These are phyloP conservation scores for Cyclopterus lumpus DNA, from an alignment of 2,797 vertebrate genomes.

Conservation along the genomic window DNA sequence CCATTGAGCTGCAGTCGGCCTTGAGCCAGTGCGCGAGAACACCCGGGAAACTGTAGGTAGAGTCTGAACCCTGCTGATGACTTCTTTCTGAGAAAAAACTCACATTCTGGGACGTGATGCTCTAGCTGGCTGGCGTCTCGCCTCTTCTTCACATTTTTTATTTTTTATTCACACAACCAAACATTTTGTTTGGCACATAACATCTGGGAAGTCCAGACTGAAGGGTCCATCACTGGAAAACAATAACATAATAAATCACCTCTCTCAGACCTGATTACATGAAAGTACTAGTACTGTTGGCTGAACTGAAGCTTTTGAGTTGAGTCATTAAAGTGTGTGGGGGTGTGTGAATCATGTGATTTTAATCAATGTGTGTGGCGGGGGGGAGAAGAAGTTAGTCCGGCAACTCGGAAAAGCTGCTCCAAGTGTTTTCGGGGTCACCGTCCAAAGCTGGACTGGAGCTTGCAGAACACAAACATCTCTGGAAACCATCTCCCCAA, in stretches of 20 bases:
- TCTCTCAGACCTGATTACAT: conserved; percentile 30
- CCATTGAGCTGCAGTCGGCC: conserved; percentile 46
- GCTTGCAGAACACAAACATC: conserved; percentile 29
- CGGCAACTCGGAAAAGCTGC: neutral
- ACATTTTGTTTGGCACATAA: conserved; percentile 23
- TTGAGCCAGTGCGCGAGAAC: conserved; percentile 25
- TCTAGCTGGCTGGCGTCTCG: conserved; percentile 15
- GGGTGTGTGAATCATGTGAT: no score
- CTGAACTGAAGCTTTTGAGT: neutral
- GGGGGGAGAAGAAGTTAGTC: conserved; percentile 40
- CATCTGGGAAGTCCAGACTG: conserved; percentile 38
- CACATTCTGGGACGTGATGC: neutral
- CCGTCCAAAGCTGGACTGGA: conserved; percentile 19
- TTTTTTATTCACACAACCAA: conserved; percentile 30
- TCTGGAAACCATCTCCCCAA: conserved; percentile 50
- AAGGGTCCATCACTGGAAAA: conserved; percentile 29
- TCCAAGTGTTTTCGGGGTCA: conserved; percentile 23
- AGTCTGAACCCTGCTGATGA: conserved; percentile 1
- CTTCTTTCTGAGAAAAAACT: neutral
- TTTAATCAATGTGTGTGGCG: no score
- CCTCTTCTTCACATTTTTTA: conserved; percentile 15
- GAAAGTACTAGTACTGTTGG: conserved; percentile 22
- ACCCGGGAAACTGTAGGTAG: conserved; percentile 4
- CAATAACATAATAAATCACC: conserved; percentile 16
- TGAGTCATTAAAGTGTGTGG: no score